Evolutionary conservation across 2,797 vertebrate genomes (phyloP).

Genomic region (Gouania willdenowi): DNA sequence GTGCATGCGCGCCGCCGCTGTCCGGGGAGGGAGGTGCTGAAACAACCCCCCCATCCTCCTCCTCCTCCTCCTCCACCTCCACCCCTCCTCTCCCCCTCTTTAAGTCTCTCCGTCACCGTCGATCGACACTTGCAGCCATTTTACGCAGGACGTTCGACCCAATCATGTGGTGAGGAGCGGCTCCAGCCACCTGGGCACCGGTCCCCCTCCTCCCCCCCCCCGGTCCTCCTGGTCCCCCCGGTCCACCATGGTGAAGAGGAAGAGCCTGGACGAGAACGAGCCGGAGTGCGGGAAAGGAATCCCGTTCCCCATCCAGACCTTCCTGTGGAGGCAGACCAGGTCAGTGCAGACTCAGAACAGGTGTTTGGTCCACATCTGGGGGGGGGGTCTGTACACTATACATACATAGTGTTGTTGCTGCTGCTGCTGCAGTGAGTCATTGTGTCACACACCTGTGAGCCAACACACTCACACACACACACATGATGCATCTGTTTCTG

Average conservation of each 20-base stretch:
- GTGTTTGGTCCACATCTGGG: constrained; percentile 50
- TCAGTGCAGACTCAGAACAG: constrained; percentile 71
- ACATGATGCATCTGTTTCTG: not conserved
- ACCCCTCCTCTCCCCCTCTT: not conserved
- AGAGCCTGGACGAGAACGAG: constrained; percentile 93
- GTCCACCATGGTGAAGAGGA: constrained; percentile 91
- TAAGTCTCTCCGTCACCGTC: constrained; percentile 11
- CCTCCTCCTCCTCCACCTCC: not conserved
- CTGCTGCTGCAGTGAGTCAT: not conserved
- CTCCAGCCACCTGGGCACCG: constrained; percentile 56
- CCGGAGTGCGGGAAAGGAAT: constrained; percentile 90
- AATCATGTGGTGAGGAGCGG: constrained; percentile 56
- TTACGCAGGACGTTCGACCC: constrained; percentile 63
- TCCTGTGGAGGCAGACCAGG: constrained; percentile 98
- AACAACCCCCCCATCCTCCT: constrained; percentile 18
- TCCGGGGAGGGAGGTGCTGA: constrained; percentile 61
- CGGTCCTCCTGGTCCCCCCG: constrained; percentile 21
- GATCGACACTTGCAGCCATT: constrained; percentile 82
- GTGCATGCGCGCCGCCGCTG: constrained; percentile 48
- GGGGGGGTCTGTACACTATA: not conserved
- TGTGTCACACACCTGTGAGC: no score
- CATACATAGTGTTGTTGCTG: no score
- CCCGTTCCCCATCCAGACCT: constrained; percentile 97
- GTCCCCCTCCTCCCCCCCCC: constrained; percentile 22
- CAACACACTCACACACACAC: no score